These are phyloP conservation scores for Augochlora pura DNA, from an alignment of 1,140 invertebrate species.

Conservation along the genomic window DNA sequence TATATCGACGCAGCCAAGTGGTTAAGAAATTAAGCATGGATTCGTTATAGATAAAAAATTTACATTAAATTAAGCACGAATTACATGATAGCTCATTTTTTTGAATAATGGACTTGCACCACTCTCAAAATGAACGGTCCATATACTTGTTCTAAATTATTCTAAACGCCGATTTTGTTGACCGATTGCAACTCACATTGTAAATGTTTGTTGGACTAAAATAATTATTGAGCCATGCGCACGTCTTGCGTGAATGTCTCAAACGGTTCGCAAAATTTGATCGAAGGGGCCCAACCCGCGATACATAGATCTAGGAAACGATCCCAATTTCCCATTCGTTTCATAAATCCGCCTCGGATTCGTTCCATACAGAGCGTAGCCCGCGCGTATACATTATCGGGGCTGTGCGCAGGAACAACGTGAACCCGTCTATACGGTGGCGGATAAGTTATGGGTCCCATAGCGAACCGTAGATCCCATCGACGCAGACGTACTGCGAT, in stretches of 20 bases:
- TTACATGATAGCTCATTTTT: too few relatives aligned
- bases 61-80: too few relatives aligned
- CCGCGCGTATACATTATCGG: slow-evolving; percentile 61
- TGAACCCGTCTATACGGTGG: slow-evolving; percentile 66
- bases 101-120: too few relatives aligned
- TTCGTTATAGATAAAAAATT: too few relatives aligned
- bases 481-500: slow-evolving; percentile 78
- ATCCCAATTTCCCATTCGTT: slow-evolving; percentile 52
- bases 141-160: too few relatives aligned
- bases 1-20: too few relatives aligned
- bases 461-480: slow-evolving; percentile 76
- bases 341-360: slow-evolving; percentile 60
- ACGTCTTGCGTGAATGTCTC: background rate
- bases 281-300: background rate
- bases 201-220: background rate
- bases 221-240: background rate
- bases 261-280: slow-evolving; percentile 25
- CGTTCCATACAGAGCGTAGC: slow-evolving; percentile 38
- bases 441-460: slow-evolving; percentile 78
- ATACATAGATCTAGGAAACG: slow-evolving; percentile 18
- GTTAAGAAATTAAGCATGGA: too few relatives aligned
- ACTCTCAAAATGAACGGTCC: too few relatives aligned
- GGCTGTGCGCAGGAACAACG: slow-evolving; percentile 11
- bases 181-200: background rate
- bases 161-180: background rate